phyloP scores from a whole-genome alignment of 1,140 invertebrate genomes.

The Himalopsyche phryganea region DNA sequence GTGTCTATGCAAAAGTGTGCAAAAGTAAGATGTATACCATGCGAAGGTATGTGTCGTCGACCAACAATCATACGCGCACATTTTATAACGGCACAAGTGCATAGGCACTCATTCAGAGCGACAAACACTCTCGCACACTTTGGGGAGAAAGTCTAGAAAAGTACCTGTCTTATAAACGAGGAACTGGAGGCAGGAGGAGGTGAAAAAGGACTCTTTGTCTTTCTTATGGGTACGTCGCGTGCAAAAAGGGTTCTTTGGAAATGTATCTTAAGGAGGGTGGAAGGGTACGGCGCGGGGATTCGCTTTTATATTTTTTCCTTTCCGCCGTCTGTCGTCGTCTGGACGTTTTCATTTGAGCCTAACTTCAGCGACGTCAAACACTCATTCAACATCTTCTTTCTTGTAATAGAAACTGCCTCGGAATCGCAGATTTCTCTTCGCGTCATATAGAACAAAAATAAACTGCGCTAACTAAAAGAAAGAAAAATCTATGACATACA shows the following conservation, averaged over 20 bases:
- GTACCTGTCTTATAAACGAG: conserved; percentile 33
- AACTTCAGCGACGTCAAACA: no score
- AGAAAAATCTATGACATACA: no score
- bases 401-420: no score
- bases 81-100: conserved; percentile 31
- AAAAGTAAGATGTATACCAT: no score
- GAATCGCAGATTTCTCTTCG: no score
- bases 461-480: no score
- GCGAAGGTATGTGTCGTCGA: not conserved
- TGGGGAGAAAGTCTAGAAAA: conserved; percentile 27
- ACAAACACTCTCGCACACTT: conserved; percentile 28
- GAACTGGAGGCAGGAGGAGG: conserved; percentile 23
- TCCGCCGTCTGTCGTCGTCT: conserved; percentile 23
- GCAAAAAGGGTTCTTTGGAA: conserved; percentile 35
- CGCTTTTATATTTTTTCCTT: conserved; percentile 24
- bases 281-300: conserved; percentile 16
- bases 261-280: conserved; percentile 34
- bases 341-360: conserved; percentile 6
- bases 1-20: no score
- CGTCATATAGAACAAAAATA: no score
- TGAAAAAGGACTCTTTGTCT: conserved; percentile 35
- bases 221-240: conserved; percentile 25
- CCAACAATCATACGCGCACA: conserved; percentile 31
- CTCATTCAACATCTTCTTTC: no score
- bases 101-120: conserved; percentile 26